Percentiles rank a stretch among this genome's conserved stretches.
Evolutionary conservation across 2,113 vertebrate species (phyloP).

Genomic region (Cairina moschata): DNA sequence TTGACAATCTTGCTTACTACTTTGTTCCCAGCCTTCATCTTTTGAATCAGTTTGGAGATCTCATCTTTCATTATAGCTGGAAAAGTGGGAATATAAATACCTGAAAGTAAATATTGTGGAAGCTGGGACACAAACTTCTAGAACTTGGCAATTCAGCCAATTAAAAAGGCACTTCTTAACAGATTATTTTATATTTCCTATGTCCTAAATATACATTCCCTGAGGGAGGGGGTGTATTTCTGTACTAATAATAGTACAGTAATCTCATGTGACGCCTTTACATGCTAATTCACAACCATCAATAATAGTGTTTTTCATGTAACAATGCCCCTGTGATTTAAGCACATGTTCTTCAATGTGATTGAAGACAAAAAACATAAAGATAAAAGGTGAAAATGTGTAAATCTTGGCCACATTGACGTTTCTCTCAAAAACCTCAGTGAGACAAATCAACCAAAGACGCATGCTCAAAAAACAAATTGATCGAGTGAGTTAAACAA

Average conservation of each 20-base stretch:
- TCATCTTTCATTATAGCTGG: neutral
- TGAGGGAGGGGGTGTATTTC: neutral
- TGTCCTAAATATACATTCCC: neutral
- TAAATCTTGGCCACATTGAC: neutral
- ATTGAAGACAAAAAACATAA: neutral
- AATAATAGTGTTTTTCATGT: neutral
- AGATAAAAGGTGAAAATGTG: neutral
- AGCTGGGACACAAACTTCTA: neutral
- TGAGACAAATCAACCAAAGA: neutral
- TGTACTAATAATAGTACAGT: neutral
- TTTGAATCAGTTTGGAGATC: neutral
- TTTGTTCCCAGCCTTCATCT: neutral
- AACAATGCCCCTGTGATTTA: neutral
- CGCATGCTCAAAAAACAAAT: neutral
- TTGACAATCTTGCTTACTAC: neutral
- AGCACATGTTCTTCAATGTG: neutral
- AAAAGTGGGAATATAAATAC: neutral
- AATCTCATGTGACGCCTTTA: neutral
- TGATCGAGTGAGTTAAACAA: neutral
- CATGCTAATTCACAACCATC: neutral
- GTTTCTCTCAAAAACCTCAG: neutral
- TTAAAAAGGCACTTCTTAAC: neutral
- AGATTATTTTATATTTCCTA: neutral
- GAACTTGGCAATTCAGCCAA: neutral
- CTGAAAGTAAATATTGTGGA: conserved; percentile 3